A percentile compares a stretch with the other conserved stretches of the same genome.
Conservation (phyloP, 2,888 invertebrate genomes). For the Fragum sueziense region DNA sequence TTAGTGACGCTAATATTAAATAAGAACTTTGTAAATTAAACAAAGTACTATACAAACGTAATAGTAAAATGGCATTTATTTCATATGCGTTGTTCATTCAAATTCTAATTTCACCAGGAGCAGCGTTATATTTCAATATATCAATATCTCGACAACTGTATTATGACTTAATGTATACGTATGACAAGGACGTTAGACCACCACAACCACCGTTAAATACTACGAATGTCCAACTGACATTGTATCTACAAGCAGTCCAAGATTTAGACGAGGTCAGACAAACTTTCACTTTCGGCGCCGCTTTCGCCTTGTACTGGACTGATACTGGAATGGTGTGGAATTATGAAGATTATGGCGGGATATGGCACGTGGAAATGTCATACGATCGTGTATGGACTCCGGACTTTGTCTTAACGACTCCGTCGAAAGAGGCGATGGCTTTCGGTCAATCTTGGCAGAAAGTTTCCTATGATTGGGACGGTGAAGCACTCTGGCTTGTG, state of each 20-base stretch:
- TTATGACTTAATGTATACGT: slow-evolving; percentile 15
- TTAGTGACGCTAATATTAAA: too few relatives aligned
- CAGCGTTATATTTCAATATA: not conserved
- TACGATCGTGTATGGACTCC: slow-evolving; percentile 53
- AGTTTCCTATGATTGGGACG: slow-evolving; percentile 31
- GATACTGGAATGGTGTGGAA: slow-evolving; percentile 42
- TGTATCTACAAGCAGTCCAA: slow-evolving; percentile 39
- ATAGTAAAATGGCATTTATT: too few relatives aligned
- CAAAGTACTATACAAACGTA: too few relatives aligned
- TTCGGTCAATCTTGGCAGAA: slow-evolving; percentile 49
- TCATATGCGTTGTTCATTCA: not conserved
- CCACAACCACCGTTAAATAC: slow-evolving; percentile 4
- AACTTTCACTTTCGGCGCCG: slow-evolving; percentile 28
- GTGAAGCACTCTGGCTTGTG: slow-evolving; percentile 45
- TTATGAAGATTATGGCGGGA: slow-evolving; percentile 13
- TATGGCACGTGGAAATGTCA: slow-evolving; percentile 2
- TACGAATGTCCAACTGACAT: slow-evolving; percentile 7
- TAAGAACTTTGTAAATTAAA: too few relatives aligned
- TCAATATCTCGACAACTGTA: not conserved
- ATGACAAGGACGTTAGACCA: slow-evolving; percentile 33
- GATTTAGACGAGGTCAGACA: slow-evolving; percentile 48
- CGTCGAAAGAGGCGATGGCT: slow-evolving; percentile 42
- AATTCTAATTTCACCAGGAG: not conserved
- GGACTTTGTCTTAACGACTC: slow-evolving; percentile 49
- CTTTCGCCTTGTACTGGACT: slow-evolving; percentile 27